These are phyloP conservation scores for Darwinula stevensoni DNA, from an alignment of 2,888 invertebrate species.

Conservation along the genomic window DNA sequence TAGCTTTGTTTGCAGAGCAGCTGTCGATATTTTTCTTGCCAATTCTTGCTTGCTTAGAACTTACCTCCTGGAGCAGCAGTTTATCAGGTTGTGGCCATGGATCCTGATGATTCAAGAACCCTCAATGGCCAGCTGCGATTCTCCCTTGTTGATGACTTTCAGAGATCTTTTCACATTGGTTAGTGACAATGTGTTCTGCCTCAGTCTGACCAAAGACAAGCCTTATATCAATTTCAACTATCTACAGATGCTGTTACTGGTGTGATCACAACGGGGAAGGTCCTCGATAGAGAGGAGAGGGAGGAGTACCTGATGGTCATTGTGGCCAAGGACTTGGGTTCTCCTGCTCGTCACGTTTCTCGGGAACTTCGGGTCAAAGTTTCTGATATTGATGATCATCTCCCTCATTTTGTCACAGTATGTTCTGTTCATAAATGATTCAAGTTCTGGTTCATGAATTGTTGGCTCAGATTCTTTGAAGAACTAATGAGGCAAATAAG, in stretches of 20 bases:
- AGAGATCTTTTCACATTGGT: not conserved
- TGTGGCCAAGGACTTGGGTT: not conserved
- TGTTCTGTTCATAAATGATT: not conserved
- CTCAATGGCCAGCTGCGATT: not conserved
- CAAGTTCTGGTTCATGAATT: too few relatives aligned
- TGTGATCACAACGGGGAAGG: not conserved
- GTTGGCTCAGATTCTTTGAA: not conserved
- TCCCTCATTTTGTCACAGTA: not conserved
- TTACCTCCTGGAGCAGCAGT: not conserved
- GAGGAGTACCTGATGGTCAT: not conserved
- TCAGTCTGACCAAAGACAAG: not conserved
- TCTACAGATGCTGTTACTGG: not conserved
- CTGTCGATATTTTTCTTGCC: too few relatives aligned
- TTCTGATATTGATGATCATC: conserved; percentile 1
- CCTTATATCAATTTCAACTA: not conserved
- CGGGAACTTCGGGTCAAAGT: not conserved
- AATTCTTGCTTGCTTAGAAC: not conserved
- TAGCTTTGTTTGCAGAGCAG: too few relatives aligned
- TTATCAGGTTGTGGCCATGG: not conserved
- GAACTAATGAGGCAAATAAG: too few relatives aligned
- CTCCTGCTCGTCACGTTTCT: not conserved
- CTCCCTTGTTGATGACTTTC: not conserved
- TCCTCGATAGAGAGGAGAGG: not conserved
- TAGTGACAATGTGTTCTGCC: not conserved
- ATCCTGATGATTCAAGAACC: not conserved